Base-by-base conservation (phyloP, 2,888 invertebrate genomes). In the Macropis europaea region DNA sequence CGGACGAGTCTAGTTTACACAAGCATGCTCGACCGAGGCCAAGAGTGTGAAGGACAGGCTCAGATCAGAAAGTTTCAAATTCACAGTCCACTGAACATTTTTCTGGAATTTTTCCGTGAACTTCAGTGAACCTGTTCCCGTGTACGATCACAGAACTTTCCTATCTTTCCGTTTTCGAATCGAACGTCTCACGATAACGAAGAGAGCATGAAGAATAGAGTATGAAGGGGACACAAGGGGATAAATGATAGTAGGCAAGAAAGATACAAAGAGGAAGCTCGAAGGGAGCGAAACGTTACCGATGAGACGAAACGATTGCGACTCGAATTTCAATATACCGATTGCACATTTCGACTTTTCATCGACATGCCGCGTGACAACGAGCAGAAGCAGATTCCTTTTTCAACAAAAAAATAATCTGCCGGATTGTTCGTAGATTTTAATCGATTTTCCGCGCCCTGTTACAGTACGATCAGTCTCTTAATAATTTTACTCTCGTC, bases 1-100 rank as follows among this genome's bases (percentile, higher is more conserved):
- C 62, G 77, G 66, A 64, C 40, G 64, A 53, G 62, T 63, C 60
- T 64, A 67, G 63, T 11, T 71, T 67, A 63, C 38, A 54, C 63
- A 67, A 69, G 50, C 69, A 42, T 68, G 56, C 63, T 57, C 63
- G 52, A 77, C 50, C 68, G 64, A 26, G 53, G 68, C 32, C 71
- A 71, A 73, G 52, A 73, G 30, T 69, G 50, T n/a, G 24, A 43
- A 54, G 50, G 53, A 57, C 43, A 50, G 50, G 22, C 50, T 57
- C 57, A 42, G 54, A 48, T 64, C 17, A 43, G 13, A 24, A 34
- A 43, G 61, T 53, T 34, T 47, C 4, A 15, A 36, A 19, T 24
- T 22, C 36, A 5, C 59, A 22, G 2, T 62, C 24, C 61, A 26
- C 22, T 28, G 50, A 60, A 66, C 4, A 32, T 36, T 19, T 40